Conservation (phyloP, 2,113 vertebrate species). For the Archilochus colubris region DNA sequence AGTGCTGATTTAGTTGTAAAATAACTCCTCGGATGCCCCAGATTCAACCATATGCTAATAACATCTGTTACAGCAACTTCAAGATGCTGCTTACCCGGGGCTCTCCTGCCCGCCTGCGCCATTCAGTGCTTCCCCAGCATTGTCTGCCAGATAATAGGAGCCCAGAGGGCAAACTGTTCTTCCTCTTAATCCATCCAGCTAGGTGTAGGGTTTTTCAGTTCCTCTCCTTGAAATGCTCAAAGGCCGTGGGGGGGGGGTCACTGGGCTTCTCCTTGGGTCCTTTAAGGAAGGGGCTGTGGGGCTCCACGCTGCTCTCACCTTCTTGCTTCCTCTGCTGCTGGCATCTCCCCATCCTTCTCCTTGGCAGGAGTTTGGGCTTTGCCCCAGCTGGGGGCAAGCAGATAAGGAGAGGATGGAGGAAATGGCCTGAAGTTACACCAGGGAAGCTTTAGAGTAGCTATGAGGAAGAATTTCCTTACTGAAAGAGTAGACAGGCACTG, state of each 20-base stretch:
- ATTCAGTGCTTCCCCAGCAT: neutral
- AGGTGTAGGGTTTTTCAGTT: neutral
- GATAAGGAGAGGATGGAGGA: too few species aligned
- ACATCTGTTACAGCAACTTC: slow-evolving; percentile 58
- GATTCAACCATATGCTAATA: slow-evolving; percentile 71
- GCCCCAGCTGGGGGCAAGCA: neutral
- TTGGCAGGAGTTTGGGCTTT: neutral
- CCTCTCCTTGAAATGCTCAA: neutral
- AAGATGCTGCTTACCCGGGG: slow-evolving; percentile 20
- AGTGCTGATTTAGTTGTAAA: slow-evolving; percentile 59
- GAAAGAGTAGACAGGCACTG: too few species aligned
- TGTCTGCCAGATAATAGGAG: neutral
- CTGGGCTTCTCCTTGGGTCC: neutral
- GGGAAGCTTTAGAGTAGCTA: too few species aligned
- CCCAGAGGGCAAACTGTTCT: slow-evolving; percentile 52
- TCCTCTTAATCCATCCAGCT: neutral
- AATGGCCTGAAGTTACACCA: too few species aligned
- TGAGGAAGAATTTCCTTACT: too few species aligned
- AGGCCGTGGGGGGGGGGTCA: neutral
- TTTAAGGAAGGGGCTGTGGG: neutral
- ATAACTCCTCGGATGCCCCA: slow-evolving; percentile 52
- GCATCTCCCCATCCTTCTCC: neutral
- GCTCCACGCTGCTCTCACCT: neutral
- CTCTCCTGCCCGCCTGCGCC: neutral
- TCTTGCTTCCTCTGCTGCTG: neutral